Conservation (phyloP, 2,797 vertebrate species). For the Scolopax bukidnonensis region DNA sequence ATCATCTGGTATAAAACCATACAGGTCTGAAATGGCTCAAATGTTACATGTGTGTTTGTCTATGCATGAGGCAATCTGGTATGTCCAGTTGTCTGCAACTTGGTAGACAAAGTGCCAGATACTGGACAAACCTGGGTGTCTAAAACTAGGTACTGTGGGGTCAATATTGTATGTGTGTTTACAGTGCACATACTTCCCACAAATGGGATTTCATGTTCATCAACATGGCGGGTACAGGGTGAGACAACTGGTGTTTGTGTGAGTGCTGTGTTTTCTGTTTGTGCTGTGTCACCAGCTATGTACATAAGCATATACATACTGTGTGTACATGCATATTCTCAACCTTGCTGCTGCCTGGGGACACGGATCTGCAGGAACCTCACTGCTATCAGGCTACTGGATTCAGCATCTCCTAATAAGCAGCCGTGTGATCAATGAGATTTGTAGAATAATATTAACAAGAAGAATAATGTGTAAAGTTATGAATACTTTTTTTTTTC, state of each 20-base stretch:
- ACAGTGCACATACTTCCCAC: not conserved
- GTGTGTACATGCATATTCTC: rapidly evolving
- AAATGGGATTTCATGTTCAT: not conserved
- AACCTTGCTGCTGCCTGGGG: not conserved
- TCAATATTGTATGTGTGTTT: not conserved
- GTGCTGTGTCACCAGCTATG: not conserved
- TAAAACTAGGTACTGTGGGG: not conserved
- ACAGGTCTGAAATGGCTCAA: not conserved
- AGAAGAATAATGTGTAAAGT: not conserved
- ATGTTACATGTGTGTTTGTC: not conserved
- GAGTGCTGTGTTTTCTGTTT: not conserved
- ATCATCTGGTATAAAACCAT: not conserved
- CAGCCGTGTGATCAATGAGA: not conserved
- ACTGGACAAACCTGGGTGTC: not conserved
- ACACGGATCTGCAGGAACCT: not conserved
- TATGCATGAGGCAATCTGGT: not conserved
- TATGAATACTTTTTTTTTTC: not conserved
- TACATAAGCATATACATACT: too few species aligned
- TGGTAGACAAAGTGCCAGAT: not conserved
- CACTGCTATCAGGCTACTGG: not conserved
- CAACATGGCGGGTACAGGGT: not conserved
- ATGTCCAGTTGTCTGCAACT: not conserved
- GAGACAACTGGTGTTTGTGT: not conserved
- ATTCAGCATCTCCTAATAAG: not conserved
- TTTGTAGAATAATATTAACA: not conserved